Percentiles rank a stretch among this genome's conserved stretches.
These are phyloP conservation scores for Manis crassicaudata DNA, from an alignment of 2,797 vertebrate species.

Conservation along the genomic window DNA sequence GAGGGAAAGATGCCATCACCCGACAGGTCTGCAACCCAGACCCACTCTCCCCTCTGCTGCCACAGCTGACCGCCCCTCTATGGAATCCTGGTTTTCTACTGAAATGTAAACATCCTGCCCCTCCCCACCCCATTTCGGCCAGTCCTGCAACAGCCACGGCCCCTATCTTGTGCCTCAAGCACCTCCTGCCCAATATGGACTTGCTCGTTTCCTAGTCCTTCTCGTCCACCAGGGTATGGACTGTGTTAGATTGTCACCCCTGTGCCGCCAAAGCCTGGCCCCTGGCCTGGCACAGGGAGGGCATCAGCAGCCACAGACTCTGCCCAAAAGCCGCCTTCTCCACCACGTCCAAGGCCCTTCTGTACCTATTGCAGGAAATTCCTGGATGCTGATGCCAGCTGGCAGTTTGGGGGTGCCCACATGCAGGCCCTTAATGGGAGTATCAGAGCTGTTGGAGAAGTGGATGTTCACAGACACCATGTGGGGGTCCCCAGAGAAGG, in stretches of 20 bases:
- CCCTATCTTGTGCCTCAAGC: neutral
- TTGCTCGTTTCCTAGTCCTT: neutral
- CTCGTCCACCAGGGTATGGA: neutral
- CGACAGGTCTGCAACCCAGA: neutral
- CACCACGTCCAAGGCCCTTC: neutral
- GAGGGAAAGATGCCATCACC: neutral
- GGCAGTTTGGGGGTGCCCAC: slow-evolving; percentile 92
- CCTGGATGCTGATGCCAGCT: slow-evolving; percentile 94
- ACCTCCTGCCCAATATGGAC: neutral
- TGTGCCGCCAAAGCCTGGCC: neutral
- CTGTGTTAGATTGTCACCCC: neutral
- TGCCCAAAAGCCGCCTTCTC: neutral
- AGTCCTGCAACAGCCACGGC: neutral
- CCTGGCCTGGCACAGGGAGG: neutral
- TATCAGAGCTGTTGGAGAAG: slow-evolving; percentile 94
- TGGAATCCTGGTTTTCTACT: neutral
- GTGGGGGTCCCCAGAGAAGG: slow-evolving; percentile 91
- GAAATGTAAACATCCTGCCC: neutral
- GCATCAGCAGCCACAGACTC: neutral
- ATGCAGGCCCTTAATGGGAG: slow-evolving; percentile 91
- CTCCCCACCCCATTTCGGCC: neutral
- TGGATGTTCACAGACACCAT: slow-evolving; percentile 97
- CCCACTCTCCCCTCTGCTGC: neutral
- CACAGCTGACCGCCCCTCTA: neutral
- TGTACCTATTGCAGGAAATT: slow-evolving; percentile 95